A percentile compares a stretch with the other conserved stretches of the same genome.
These are phyloP conservation scores for Aphelenchoides fujianensis DNA, from an alignment of 1,140 invertebrate genomes.

Conservation along the genomic window DNA sequence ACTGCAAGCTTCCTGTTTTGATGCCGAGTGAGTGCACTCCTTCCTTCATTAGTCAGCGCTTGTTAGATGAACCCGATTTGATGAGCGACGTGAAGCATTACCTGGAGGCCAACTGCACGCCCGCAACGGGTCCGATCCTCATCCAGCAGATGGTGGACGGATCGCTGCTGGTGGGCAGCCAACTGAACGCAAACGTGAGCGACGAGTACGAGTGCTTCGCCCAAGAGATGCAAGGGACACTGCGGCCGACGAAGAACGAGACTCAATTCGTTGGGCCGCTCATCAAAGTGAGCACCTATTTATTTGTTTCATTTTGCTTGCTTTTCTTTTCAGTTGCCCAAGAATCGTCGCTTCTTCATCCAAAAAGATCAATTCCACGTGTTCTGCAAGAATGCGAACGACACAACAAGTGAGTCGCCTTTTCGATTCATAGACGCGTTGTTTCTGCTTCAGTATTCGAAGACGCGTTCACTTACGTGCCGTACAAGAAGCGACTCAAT, in stretches of 20 bases:
- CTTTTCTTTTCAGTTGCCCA: background rate
- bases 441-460: conserved; percentile 3
- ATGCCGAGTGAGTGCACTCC: background rate
- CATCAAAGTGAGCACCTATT: too few species aligned
- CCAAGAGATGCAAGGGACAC: conserved; percentile 11
- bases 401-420: background rate
- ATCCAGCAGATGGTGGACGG: background rate
- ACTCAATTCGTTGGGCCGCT: background rate
- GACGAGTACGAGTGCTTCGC: background rate
- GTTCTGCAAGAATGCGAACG: background rate
- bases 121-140: background rate
- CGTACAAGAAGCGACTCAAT: background rate
- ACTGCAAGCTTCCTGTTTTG: conserved; percentile 12
- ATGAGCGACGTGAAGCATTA: background rate
- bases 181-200: background rate
- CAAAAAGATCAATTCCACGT: conserved; percentile 17
- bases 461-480: background rate
- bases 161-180: background rate
- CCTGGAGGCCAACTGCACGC: conserved; percentile 7
- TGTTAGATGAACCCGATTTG: conserved; percentile 8
- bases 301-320: too few species aligned
- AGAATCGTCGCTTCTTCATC: conserved; percentile 7
- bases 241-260: background rate
- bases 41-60: background rate
- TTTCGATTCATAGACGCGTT: conserved; percentile 16